A percentile compares a stretch with the other conserved stretches of the same genome.
Evolutionary conservation across 1,140 invertebrate species (phyloP).

Genomic region (Oppia nitens): DNA sequence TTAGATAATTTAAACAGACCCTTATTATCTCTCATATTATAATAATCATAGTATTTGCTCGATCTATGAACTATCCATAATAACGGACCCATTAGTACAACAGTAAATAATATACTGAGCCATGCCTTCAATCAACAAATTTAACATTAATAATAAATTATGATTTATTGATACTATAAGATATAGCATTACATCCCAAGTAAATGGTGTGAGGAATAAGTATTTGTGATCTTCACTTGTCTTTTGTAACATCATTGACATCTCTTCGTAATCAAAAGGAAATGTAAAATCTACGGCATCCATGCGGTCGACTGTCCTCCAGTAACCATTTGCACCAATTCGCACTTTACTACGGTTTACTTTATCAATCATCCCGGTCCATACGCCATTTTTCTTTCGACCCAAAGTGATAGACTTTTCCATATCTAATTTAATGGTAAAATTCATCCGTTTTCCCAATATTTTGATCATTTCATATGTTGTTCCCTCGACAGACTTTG

Average conservation of each 20-base stretch:
- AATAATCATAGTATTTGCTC: conserved; percentile 48
- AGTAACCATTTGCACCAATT: conserved; percentile 51
- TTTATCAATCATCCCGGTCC: conserved; percentile 26
- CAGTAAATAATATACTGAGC: conserved; percentile 49
- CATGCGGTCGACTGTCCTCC: conserved; percentile 42
- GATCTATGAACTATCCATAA: conserved; percentile 53
- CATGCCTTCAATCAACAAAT: conserved; percentile 46
- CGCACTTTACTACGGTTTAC: conserved; percentile 35
- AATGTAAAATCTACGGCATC: conserved; percentile 54
- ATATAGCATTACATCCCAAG: conserved; percentile 28
- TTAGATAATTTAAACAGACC: conserved; percentile 50
- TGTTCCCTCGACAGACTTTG: conserved; percentile 18
- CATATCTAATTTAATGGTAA: conserved; percentile 35
- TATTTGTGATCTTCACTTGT: conserved; percentile 46
- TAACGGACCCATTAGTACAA: conserved; percentile 55
- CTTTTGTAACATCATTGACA: conserved; percentile 52
- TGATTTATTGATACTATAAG: not conserved
- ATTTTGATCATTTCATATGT: conserved; percentile 53
- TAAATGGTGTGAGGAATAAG: conserved; percentile 68
- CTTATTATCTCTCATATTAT: conserved; percentile 29
- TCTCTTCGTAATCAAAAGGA: conserved; percentile 55
- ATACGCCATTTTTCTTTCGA: conserved; percentile 18
- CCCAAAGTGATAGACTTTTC: conserved; percentile 17
- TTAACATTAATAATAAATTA: conserved; percentile 9
- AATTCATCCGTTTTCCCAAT: conserved; percentile 58